These are phyloP conservation scores for Nematolebias whitei DNA, from an alignment of 2,113 vertebrate genomes.

Conservation along the genomic window DNA sequence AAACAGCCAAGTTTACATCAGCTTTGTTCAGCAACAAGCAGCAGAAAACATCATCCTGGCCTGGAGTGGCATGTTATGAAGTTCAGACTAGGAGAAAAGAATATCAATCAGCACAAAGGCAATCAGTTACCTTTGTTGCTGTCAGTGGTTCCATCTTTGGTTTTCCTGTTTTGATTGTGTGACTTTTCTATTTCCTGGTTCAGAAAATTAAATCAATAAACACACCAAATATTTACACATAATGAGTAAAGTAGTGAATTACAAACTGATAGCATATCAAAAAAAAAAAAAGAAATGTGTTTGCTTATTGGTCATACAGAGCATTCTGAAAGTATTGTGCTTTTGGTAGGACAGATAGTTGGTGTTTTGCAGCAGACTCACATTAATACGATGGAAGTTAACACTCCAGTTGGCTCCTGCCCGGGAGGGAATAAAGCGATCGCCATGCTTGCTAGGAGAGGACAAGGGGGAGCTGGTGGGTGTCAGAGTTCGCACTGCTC, in stretches of 20 bases:
- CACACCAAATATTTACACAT: slow-evolving; percentile 6
- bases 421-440: slow-evolving; percentile 96
- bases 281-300: neutral
- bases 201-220: slow-evolving; percentile 18
- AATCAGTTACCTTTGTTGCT: slow-evolving; percentile 89
- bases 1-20: neutral
- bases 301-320: neutral
- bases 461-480: slow-evolving; percentile 95
- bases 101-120: neutral
- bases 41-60: no score
- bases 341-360: slow-evolving; percentile 33
- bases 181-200: slow-evolving; percentile 97
- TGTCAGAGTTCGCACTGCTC: slow-evolving; percentile 88
- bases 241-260: neutral
- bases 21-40: no score
- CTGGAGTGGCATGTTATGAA: no score
- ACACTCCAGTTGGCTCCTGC: slow-evolving; percentile 99
- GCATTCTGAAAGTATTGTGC: slow-evolving; percentile 28
- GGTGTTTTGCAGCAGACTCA: slow-evolving; percentile 69
- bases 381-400: slow-evolving; percentile 97
- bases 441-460: slow-evolving; percentile 96
- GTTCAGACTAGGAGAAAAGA: no score
- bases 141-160: slow-evolving; percentile 95
- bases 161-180: slow-evolving; percentile 96
- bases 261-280: neutral